Base-by-base conservation (phyloP, 2,797 vertebrate genomes). In the Tympanoctomys barrerae region DNA sequence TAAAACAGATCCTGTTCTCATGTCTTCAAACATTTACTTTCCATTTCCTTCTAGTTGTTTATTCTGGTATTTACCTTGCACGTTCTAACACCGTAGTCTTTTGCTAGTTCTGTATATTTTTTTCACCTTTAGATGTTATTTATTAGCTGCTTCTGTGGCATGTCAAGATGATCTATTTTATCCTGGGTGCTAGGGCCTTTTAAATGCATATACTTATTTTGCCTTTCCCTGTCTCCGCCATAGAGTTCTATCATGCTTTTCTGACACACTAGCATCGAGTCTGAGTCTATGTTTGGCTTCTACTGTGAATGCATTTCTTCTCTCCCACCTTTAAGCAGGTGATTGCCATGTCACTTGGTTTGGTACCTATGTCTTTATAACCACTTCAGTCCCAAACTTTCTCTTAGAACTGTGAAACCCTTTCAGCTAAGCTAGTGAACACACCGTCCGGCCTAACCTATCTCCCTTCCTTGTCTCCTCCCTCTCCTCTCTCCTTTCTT, bases 21-120 rank as follows among this genome's bases (percentile, higher is more conserved):
- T 81, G 36, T 90, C 31, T 68, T 83, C 11, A 95, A 79, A 92
- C 28, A 73, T 78, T 80, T 79, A 42, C 73, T 85, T 92, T 80
- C 21, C 70, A 0, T 82, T 14, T 54, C 68, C 87, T 90, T 86
- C 46, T 68, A 89, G 62, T 9, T 96, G 8, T 91, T 89, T 83
- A 33, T 59, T 83, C n/a, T 89, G 52, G 9, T 9, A 64, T 61
- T 94, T 93, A 39, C n/a, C 52, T 75, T 36, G 61, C 4, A 87
- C 21, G 84, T 84, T 94, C 59, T 94, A 46, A 36, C 59, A 68
- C 28, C 5, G 16, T 78, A 87, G 14, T 54, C 91, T 91, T 61
- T 62, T 94, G 57, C 71, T 87, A 68, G 24, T 82, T 93, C 46
- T 86, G 54, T 54, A 18, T 21, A 12, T n/a, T 13, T 70, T 42